A percentile compares a stretch with the other conserved stretches of the same genome.
phyloP scores from a whole-genome alignment of 2,888 invertebrate species.

The Tholera decimalis region DNA sequence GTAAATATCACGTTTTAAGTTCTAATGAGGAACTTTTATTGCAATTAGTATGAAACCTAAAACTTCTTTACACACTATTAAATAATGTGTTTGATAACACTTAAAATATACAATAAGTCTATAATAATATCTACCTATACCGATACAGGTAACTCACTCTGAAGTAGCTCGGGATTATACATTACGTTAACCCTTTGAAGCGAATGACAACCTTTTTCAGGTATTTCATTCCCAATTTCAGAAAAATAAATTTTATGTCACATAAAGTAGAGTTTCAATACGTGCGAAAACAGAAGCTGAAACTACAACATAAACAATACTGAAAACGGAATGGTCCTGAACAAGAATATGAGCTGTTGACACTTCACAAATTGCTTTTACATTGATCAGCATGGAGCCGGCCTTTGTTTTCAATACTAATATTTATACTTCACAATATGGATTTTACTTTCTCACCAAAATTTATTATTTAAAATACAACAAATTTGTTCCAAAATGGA shows the following conservation, averaged over 20 bases:
- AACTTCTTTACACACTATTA: too few relatives aligned
- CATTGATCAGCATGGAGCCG: constrained; percentile 24
- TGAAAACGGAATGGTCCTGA: constrained; percentile 29
- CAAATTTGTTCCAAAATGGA: constrained; percentile 30
- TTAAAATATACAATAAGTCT: background rate
- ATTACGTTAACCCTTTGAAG: constrained; percentile 10
- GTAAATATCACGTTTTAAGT: too few relatives aligned
- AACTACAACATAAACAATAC: constrained; percentile 34
- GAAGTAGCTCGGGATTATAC: background rate
- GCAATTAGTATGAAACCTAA: background rate
- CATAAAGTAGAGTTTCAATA: constrained; percentile 20
- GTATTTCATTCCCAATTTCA: constrained; percentile 3
- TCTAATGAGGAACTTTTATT: too few relatives aligned
- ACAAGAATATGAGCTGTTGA: constrained; percentile 34
- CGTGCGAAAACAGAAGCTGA: constrained; percentile 15
- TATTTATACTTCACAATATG: constrained; percentile 19
- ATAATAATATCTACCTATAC: background rate
- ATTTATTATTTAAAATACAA: constrained; percentile 27
- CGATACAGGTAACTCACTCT: background rate
- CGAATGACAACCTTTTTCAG: constrained; percentile 2
- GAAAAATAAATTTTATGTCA: constrained; percentile 3
- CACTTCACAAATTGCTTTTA: constrained; percentile 50
- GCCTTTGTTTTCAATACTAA: constrained; percentile 28
- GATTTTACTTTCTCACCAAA: constrained; percentile 13
- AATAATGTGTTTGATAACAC: background rate